Evolutionary conservation across 1,140 invertebrate species (phyloP), one percentile per base, ranked within the genome.

Genomic region (Carposina sasakii): DNA sequence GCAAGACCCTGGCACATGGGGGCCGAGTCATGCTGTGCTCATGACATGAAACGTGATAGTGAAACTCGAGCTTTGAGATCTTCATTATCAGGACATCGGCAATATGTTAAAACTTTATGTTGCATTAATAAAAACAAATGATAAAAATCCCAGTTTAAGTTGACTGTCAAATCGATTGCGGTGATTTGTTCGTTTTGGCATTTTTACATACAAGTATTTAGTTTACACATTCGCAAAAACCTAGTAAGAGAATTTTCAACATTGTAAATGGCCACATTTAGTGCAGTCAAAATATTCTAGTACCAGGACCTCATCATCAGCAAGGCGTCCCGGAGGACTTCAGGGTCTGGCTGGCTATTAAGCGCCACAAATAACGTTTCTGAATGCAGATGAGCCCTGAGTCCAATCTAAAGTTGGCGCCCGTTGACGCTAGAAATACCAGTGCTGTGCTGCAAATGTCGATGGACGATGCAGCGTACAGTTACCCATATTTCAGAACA

Each of bases 361-460:
- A 68, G 59, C 60, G 60, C 59, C 58, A 62, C 65, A 74, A 71
- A 76, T 78, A 69, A 64, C 66, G 58, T 48, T 55, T 53, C 60
- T 71, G 64, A 71, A 65, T 71, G 63, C 73, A 70, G 58, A 74
- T 68, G 71, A 76, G 73, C 68, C 57, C 70, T 71, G 63, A 46
- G 48, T 63, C 61, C 60, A 71, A 67, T 76, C 74, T 76, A 72
- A 71, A 77, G 65, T 76, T 72, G 72, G 74, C 68, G 67, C 60
- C 61, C 54, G 61, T 49, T 63, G 60, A 31, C 40, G 67, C 67
- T 71, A 75, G 64, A 76, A 81, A 81, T 81, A 77, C 71, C 69
- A 59, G 46, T 53, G 58, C 67, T 59, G 55, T 55, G 40, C 52
- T 63, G 74, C 50, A 75, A 67, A 76, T 71, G 68, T 74, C 74